Conservation (phyloP, 2,113 vertebrate species). For the Lamprologus ornatipinnis region DNA sequence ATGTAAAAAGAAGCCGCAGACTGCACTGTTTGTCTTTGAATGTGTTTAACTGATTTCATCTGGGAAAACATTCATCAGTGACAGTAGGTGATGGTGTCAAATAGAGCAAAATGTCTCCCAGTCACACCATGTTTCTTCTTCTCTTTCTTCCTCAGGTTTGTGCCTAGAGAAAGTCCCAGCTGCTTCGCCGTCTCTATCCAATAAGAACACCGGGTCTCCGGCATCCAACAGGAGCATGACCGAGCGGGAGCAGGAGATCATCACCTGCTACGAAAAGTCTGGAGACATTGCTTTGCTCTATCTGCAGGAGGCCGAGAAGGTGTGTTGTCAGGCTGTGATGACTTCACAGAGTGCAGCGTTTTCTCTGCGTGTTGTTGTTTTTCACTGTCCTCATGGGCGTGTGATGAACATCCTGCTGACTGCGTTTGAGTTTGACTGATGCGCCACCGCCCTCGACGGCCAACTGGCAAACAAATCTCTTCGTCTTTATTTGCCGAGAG, state of each 20-base stretch:
- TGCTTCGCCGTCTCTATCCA: constrained; percentile 79
- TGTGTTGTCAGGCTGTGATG: constrained; percentile 30
- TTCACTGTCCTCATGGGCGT: background rate
- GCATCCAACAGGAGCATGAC: constrained; percentile 66
- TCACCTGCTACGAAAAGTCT: constrained; percentile 95
- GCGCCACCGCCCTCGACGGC: background rate
- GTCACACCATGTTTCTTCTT: background rate
- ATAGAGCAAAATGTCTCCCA: background rate
- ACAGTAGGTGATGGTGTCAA: background rate
- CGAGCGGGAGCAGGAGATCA: constrained; percentile 86
- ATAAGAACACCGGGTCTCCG: constrained; percentile 70
- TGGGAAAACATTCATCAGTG: background rate
- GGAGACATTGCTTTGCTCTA: constrained; percentile 96
- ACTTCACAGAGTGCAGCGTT: background rate
- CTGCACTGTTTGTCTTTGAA: background rate
- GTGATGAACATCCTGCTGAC: background rate
- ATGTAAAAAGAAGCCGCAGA: background rate
- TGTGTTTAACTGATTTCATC: background rate
- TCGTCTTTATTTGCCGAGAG: background rate
- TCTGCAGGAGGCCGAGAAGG: constrained; percentile 95
- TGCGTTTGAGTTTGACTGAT: constrained; percentile 3
- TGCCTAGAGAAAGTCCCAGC: constrained; percentile 89
- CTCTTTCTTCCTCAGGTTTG: constrained; percentile 71
- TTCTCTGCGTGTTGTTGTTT: background rate
- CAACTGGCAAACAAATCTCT: constrained; percentile 5